Base-by-base conservation (phyloP, 2,797 vertebrate genomes). In the Protonibea diacanthus region DNA sequence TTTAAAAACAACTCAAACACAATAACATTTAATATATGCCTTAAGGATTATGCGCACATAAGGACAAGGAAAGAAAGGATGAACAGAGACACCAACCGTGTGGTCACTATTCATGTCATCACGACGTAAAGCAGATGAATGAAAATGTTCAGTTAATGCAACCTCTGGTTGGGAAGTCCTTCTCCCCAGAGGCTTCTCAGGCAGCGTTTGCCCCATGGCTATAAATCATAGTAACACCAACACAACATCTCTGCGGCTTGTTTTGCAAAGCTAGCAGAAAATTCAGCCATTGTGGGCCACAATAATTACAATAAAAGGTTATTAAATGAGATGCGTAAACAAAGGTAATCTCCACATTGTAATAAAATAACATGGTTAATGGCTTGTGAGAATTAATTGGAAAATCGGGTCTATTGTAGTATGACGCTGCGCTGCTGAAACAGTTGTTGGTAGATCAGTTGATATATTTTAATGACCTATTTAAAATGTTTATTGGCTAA, bases 291-390 rank as follows among this genome's bases (percentile, higher is more conserved):
- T 68, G 17, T 57, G 27, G 14, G 33, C n/a, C 27, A 21, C 9
- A 48, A 45, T 44, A 66, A 79, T 70, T 70, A 51, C 44, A 75
- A 27, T 8, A 77, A 33, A 81, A 58, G 44, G 57, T 58, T 72
- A 75, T 61, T 52, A 23, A 51, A 81, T 66, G 45, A 66, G 52
- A 15, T 23, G 4, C 45, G 52, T 51, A 78, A 63, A 68, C 59
- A 47, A 27, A 33, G 58, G 21, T 17, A 44, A 74, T 52, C 38
- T 49, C 49, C 17, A 60, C 11, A 52, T 10, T 70, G 49, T 49
- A 48, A 55, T 76, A 53, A 52, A 60, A 76, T 55, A 49, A 44
- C 23, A 20, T 40, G 25, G 27, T 74, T 57, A 74, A 71, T 58
- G 45, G 40, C 55, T 62, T 48, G 29, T 40, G 20, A 76, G 38